Conservation (phyloP, 2,113 vertebrate species). For the Prinia subflava region DNA sequence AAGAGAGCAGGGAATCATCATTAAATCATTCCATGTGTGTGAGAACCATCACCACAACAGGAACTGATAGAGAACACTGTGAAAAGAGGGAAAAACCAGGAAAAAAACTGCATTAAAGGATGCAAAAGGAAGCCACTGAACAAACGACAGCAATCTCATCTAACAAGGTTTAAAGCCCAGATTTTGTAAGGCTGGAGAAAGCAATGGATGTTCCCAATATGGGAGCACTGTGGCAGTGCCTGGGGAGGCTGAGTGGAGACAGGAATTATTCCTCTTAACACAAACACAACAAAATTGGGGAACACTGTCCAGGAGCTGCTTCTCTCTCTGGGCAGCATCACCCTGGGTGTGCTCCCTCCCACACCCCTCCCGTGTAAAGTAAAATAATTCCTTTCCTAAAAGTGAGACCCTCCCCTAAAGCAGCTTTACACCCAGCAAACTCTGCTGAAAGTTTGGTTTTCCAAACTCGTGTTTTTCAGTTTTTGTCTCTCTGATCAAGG, state of each 20-base stretch:
- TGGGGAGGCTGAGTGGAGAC: background rate
- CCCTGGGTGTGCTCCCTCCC: background rate
- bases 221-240: fast-evolving
- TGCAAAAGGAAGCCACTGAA: background rate
- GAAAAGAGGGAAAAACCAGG: background rate
- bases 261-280: background rate
- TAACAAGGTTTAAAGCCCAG: fast-evolving
- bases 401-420: background rate
- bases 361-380: fast-evolving
- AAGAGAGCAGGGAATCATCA: background rate
- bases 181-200: background rate
- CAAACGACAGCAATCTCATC: background rate
- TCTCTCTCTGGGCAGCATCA: background rate
- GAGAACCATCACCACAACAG: background rate
- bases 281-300: fast-evolving
- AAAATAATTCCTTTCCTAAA: background rate
- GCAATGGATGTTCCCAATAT: background rate
- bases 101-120: background rate
- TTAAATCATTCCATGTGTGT: fast-evolving
- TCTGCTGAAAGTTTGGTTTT: background rate
- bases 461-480: background rate
- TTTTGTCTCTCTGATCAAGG: background rate
- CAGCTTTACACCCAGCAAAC: background rate
- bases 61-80: background rate
- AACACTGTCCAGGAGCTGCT: background rate